These are phyloP conservation scores for Mugil cephalus DNA, from an alignment of 2,113 vertebrate genomes.

Conservation along the genomic window DNA sequence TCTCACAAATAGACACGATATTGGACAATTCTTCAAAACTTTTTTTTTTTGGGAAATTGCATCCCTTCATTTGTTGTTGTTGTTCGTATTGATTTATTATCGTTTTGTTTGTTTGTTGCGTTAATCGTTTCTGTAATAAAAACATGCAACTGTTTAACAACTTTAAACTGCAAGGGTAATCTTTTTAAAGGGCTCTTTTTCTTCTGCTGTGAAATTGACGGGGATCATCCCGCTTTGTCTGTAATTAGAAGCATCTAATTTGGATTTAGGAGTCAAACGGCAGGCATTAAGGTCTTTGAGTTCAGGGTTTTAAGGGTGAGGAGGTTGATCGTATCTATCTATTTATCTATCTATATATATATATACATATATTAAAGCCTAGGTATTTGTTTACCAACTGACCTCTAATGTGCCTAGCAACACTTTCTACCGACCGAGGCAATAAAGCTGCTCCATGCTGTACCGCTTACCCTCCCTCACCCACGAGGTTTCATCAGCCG, in stretches of 20 bases:
- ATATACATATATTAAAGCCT: constrained; percentile 7
- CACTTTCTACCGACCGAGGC: constrained; percentile 71
- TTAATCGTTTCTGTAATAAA: neutral
- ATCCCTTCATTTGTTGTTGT: neutral
- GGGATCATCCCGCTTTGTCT: constrained; percentile 53
- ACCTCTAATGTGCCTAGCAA: constrained; percentile 75
- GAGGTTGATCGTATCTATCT: constrained; percentile 17
- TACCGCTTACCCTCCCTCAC: constrained; percentile 63
- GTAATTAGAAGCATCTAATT: constrained; percentile 33
- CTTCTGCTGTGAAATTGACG: constrained; percentile 5
- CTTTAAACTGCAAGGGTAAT: constrained; percentile 18
- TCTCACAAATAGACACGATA: neutral
- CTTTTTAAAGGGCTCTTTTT: constrained; percentile 50
- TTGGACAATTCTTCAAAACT: neutral
- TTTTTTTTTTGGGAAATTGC: neutral
- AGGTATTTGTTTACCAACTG: constrained; percentile 71
- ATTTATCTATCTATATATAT: too few species aligned
- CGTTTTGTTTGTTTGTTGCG: constrained; percentile 2
- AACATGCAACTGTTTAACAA: neutral
- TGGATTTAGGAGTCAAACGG: constrained; percentile 50
- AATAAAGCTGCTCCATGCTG: constrained; percentile 40
- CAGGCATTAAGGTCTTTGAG: constrained; percentile 13
- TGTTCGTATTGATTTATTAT: neutral
- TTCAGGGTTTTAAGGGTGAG: neutral
- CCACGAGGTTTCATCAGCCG: constrained; percentile 79